Conservation (phyloP, 2,888 invertebrate species). For the Tetranychus piercei region DNA sequence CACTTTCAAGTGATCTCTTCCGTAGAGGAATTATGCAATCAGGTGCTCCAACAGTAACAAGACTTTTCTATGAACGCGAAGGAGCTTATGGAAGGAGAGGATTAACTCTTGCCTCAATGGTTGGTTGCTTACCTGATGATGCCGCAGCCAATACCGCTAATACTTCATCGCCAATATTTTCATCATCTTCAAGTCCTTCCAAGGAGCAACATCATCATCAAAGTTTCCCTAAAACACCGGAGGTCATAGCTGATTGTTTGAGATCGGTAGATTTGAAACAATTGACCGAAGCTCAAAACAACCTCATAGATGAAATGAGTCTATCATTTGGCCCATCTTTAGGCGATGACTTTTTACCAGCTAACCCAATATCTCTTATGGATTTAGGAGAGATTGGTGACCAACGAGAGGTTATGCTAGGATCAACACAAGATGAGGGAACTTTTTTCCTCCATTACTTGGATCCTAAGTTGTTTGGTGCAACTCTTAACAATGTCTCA, state of each 20-base stretch:
- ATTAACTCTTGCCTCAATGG: background rate
- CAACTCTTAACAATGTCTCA: constrained; percentile 6
- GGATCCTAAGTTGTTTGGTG: constrained; percentile 11
- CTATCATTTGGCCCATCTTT: constrained; percentile 19
- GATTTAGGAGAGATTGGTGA: constrained; percentile 2
- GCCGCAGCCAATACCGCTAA: background rate
- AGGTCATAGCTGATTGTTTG: constrained; percentile 19
- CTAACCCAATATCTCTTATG: constrained; percentile 4
- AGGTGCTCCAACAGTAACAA: constrained; percentile 29
- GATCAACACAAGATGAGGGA: constrained; percentile 23
- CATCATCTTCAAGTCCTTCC: background rate
- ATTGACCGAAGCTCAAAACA: constrained; percentile 17
- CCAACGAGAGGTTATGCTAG: constrained; percentile 19
- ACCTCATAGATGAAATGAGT: constrained; percentile 16
- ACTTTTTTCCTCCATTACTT: constrained; percentile 20
- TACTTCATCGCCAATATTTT: background rate
- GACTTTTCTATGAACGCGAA: constrained; percentile 12
- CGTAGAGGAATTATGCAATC: constrained; percentile 52
- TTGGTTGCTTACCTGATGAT: constrained; percentile 4
- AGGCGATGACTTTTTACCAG: constrained; percentile 16
- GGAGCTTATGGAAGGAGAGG: background rate
- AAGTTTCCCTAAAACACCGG: constrained; percentile 15
- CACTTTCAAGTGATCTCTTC: constrained; percentile 41
- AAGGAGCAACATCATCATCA: constrained; percentile 9
- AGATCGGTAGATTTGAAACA: constrained; percentile 15